Conservation (phyloP, 2,113 vertebrate genomes). For the Lethenteron camtschaticum region DNA sequence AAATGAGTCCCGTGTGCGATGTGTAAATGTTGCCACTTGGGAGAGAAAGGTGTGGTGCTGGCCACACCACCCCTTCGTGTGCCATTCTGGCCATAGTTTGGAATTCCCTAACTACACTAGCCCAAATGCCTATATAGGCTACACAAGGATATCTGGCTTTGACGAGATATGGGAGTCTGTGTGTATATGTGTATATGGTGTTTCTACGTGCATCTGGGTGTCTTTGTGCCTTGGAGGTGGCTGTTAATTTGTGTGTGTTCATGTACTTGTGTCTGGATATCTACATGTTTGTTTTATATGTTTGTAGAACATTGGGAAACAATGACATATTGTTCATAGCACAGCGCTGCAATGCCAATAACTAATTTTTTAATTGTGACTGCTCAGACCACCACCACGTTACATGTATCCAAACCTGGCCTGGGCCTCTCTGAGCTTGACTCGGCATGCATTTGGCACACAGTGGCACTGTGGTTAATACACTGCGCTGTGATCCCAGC, state of each 20-base stretch:
- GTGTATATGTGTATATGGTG: neutral
- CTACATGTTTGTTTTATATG: neutral
- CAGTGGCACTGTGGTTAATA: no score
- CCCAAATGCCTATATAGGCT: neutral
- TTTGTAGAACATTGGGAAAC: no score
- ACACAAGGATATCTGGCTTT: neutral
- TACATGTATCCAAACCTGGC: no score
- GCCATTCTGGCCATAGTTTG: neutral
- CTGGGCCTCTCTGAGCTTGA: no score
- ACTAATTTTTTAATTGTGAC: no score
- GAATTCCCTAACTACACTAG: neutral
- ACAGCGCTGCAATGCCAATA: no score
- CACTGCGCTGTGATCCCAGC: no score
- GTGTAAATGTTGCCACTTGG: neutral
- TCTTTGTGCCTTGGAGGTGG: neutral
- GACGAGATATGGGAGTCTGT: neutral
- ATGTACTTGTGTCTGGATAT: neutral
- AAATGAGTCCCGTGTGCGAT: no score
- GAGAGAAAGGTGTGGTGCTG: neutral
- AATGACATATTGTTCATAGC: no score
- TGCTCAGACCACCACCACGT: no score
- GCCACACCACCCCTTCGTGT: neutral
- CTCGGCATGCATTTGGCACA: no score
- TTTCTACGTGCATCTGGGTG: neutral
- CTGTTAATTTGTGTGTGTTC: neutral